Percentiles rank a stretch among this genome's conserved stretches.
phyloP scores from a whole-genome alignment of 2,113 vertebrate species.

The Microtus oregoni region DNA sequence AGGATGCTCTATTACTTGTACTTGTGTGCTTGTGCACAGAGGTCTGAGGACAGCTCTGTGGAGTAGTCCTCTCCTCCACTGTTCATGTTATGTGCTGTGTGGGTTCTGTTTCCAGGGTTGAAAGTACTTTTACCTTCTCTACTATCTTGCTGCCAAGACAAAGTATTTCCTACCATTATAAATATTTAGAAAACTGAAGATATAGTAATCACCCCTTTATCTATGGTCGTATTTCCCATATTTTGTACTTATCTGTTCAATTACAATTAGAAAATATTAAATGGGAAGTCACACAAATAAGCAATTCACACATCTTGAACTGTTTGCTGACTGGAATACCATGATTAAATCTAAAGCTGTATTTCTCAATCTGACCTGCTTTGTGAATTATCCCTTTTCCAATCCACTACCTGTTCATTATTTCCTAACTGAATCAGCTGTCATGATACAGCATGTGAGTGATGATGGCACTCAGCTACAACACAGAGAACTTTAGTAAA shows the following conservation, averaged over 20 bases:
- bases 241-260: not conserved
- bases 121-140: not conserved
- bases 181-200: slow-evolving; percentile 45
- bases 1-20: slow-evolving; percentile 2
- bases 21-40: not conserved
- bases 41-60: not conserved
- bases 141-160: not conserved
- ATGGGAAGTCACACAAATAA: not conserved
- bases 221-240: not conserved
- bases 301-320: not conserved
- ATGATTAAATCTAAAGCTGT: not conserved
- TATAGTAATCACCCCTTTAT: not conserved
- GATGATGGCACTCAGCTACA: not conserved
- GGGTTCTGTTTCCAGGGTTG: not conserved
- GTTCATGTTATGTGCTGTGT: not conserved
- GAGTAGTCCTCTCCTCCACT: not conserved
- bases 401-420: not conserved
- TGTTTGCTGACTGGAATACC: not conserved
- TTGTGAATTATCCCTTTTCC: not conserved
- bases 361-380: not conserved
- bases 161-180: not conserved
- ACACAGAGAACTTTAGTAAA: not conserved
- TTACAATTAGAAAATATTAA: not conserved
- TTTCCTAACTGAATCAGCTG: not conserved
- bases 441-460: not conserved